Conservation (phyloP, 2,888 invertebrate species). For the Melanotus villosus region DNA sequence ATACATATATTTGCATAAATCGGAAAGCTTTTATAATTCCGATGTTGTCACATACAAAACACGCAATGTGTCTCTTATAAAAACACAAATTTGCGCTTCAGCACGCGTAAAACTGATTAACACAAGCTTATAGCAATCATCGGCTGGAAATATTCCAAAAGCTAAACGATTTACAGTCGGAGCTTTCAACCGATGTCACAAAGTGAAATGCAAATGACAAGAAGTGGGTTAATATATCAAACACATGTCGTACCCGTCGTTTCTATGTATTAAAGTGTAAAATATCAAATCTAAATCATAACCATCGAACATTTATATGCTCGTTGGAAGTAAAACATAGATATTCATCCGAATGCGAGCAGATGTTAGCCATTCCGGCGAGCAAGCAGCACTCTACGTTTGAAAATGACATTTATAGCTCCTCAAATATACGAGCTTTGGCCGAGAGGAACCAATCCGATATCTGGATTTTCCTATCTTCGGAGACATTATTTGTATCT, state of each 20-base stretch:
- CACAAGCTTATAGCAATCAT: too few relatives aligned
- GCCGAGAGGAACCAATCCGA: slow-evolving; percentile 49
- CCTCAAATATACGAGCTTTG: slow-evolving; percentile 48
- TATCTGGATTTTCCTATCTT: slow-evolving; percentile 52
- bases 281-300: slow-evolving; percentile 45
- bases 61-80: too few relatives aligned
- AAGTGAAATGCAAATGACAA: slow-evolving; percentile 24
- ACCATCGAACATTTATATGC: slow-evolving; percentile 44
- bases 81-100: too few relatives aligned
- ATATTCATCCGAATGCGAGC: slow-evolving; percentile 47
- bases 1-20: too few relatives aligned
- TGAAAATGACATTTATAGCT: slow-evolving; percentile 50
- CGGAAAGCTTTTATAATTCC: too few relatives aligned
- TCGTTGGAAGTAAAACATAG: slow-evolving; percentile 47
- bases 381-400: slow-evolving; percentile 45
- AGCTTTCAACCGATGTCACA: not conserved
- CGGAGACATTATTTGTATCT: slow-evolving; percentile 50
- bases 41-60: too few relatives aligned
- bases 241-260: slow-evolving; percentile 21
- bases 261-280: slow-evolving; percentile 41
- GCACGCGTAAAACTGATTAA: too few relatives aligned
- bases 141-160: slow-evolving; percentile 7
- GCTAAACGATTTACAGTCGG: not conserved
- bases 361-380: slow-evolving; percentile 48
- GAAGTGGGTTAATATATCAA: slow-evolving; percentile 18